Conservation (phyloP, 2,888 invertebrate genomes). For the Cheilosia scutellata region DNA sequence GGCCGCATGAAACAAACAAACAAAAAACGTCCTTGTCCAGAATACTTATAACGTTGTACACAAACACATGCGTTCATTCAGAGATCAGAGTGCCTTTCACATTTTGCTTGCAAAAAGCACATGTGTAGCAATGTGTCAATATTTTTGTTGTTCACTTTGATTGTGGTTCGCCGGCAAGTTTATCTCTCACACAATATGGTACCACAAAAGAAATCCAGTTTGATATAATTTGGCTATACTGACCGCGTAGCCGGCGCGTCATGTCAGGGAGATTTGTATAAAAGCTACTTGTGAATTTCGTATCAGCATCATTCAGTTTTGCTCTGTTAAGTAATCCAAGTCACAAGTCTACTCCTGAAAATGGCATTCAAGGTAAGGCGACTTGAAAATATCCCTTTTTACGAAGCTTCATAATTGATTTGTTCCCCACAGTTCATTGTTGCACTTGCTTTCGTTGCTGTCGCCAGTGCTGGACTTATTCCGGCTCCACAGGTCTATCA, state of each 20-base stretch:
- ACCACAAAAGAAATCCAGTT: slow-evolving; percentile 64
- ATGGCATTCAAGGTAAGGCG: slow-evolving; percentile 80
- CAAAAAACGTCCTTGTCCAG: slow-evolving; percentile 48
- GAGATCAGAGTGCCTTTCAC: slow-evolving; percentile 46
- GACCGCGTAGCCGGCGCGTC: not conserved
- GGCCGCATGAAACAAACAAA: slow-evolving; percentile 2
- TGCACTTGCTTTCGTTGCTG: slow-evolving; percentile 78
- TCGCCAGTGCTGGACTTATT: slow-evolving; percentile 78
- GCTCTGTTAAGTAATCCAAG: slow-evolving; percentile 21
- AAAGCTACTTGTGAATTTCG: slow-evolving; percentile 33
- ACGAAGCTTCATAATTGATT: not conserved
- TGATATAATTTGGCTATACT: slow-evolving; percentile 41
- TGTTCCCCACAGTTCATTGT: slow-evolving; percentile 77
- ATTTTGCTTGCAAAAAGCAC: slow-evolving; percentile 14
- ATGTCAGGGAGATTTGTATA: slow-evolving; percentile 29
- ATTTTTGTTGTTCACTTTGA: slow-evolving; percentile 48
- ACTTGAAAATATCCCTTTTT: not conserved
- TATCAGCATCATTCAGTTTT: slow-evolving; percentile 51
- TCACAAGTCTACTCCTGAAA: slow-evolving; percentile 66
- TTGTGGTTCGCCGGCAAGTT: slow-evolving; percentile 36
- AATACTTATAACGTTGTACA: not conserved
- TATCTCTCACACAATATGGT: slow-evolving; percentile 35
- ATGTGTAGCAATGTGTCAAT: slow-evolving; percentile 32
- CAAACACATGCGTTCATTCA: slow-evolving; percentile 1
- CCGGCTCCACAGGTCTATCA: slow-evolving; percentile 67